Evolutionary conservation across 2,113 vertebrate species (phyloP).

Genomic region (Haemorhous mexicanus): DNA sequence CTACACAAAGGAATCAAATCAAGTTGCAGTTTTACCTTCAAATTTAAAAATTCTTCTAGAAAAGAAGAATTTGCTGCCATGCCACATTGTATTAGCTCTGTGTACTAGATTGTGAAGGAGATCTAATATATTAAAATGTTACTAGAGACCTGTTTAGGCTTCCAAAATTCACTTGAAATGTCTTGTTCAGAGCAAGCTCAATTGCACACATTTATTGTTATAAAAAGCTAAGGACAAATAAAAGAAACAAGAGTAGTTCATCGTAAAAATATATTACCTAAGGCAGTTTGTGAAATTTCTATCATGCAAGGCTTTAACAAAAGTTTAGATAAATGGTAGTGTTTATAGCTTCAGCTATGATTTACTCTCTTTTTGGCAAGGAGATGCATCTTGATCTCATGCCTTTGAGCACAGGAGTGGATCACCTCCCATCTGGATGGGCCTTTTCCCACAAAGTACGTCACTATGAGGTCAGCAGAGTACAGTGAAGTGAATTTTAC

Average conservation of each 20-base stretch:
- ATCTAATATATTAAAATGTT: neutral
- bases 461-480: neutral
- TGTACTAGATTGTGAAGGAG: neutral
- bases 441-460: neutral
- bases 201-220: neutral
- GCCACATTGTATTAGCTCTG: neutral
- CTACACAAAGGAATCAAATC: neutral
- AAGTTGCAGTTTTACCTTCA: neutral
- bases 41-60: neutral
- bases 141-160: neutral
- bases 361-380: neutral
- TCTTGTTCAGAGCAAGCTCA: neutral
- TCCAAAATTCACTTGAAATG: neutral
- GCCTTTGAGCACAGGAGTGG: neutral
- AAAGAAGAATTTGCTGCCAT: neutral
- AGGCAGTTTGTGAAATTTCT: neutral
- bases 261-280: neutral
- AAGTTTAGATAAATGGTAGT: neutral
- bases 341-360: neutral
- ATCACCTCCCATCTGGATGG: neutral
- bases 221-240: neutral
- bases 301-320: neutral
- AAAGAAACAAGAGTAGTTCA: neutral
- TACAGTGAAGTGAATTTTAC: neutral
- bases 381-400: neutral